These are phyloP conservation scores for Lissocephala sabroskyi DNA, from an alignment of 2,888 invertebrate species.

Conservation along the genomic window DNA sequence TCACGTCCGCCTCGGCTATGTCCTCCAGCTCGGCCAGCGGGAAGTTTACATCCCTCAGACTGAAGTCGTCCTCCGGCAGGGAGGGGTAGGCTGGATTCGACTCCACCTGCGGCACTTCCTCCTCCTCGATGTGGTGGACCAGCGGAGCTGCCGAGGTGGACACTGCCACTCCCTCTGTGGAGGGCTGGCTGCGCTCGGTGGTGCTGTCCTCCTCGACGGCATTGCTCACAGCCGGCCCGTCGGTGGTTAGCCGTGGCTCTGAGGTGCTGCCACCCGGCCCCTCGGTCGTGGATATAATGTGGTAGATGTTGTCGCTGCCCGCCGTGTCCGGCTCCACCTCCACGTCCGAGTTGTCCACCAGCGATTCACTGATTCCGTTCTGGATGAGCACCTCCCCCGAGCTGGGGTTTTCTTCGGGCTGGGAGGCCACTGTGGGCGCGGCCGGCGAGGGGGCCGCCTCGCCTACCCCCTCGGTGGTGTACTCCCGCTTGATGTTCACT, in stretches of 20 bases:
- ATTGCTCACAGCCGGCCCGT: conserved; percentile 4
- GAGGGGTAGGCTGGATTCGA: conserved; percentile 75
- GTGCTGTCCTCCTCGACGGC: not conserved
- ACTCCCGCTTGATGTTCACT: conserved; percentile 65
- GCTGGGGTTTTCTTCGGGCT: not conserved
- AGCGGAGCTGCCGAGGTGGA: conserved; percentile 14
- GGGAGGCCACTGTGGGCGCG: not conserved
- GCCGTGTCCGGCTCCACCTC: conserved; percentile 65
- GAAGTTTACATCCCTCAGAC: conserved; percentile 62
- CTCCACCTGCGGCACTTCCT: conserved; percentile 56
- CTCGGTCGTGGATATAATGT: conserved; percentile 63
- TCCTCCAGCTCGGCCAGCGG: conserved; percentile 61
- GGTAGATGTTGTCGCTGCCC: conserved; percentile 66
- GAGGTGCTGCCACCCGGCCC: conserved; percentile 40
- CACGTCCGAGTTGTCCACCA: conserved; percentile 28
- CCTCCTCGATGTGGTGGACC: conserved; percentile 54
- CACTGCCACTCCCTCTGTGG: conserved; percentile 37
- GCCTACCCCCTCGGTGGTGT: conserved; percentile 51
- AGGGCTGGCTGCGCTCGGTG: conserved; percentile 1
- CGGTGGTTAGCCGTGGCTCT: conserved; percentile 15
- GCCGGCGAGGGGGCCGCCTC: conserved; percentile 2
- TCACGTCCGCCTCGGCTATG: conserved; percentile 42
- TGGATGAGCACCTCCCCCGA: conserved; percentile 28
- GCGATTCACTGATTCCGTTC: conserved; percentile 27
- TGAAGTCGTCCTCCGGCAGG: conserved; percentile 74